These are phyloP conservation scores for Ptychodera flava DNA, from an alignment of 35 echinoderm and acorn worm species.

Conservation along the genomic window DNA sequence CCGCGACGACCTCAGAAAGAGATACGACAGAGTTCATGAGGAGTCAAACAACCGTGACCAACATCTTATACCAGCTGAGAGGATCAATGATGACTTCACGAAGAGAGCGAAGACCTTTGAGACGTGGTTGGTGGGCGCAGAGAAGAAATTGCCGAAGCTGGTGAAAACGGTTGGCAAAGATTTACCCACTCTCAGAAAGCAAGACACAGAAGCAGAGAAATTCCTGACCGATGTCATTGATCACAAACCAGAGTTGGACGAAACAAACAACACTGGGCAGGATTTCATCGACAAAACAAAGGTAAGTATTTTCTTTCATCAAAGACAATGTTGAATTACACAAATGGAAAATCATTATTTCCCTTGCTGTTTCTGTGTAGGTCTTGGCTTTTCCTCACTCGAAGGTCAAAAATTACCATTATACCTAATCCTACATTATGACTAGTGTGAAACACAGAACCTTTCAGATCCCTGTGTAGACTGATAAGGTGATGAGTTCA, in stretches of 20 bases:
- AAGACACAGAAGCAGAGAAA: slow-evolving; percentile 38
- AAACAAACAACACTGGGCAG: slow-evolving; percentile 62
- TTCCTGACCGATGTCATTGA: slow-evolving; percentile 74
- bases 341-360: no score
- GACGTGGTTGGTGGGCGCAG: slow-evolving; percentile 48
- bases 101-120: not conserved
- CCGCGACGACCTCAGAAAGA: not conserved
- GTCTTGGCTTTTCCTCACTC: no score
- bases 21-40: not conserved
- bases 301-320: slow-evolving; percentile 46
- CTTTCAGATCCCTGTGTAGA: no score
- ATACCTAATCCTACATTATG: no score
- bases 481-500: no score
- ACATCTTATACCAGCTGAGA: not conserved
- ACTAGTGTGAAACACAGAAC: no score
- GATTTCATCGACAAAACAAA: slow-evolving; percentile 69
- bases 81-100: not conserved
- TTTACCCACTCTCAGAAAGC: slow-evolving; percentile 27
- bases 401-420: no score
- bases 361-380: no score
- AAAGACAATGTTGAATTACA: no score
- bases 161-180: slow-evolving; percentile 74
- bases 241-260: slow-evolving; percentile 79
- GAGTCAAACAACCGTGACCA: not conserved
- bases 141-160: slow-evolving; percentile 38